Percentiles rank a stretch among this genome's conserved stretches.
Conservation (phyloP, 2,888 invertebrate genomes). For the Homarus gammarus region DNA sequence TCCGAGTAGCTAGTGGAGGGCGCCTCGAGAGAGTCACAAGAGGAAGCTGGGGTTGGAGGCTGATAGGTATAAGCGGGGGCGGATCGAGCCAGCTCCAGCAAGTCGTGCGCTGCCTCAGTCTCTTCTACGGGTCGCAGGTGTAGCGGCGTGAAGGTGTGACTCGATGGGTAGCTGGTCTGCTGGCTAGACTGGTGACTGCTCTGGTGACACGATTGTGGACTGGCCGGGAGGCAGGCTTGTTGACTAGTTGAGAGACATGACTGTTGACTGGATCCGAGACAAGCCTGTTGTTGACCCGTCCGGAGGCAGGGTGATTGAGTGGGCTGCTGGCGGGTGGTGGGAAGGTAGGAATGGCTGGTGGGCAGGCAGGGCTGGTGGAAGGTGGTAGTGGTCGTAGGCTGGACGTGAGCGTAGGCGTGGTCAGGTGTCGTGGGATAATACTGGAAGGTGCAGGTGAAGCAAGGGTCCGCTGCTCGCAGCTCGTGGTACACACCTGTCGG, state of each 20-base stretch:
- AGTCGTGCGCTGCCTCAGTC: constrained; percentile 91
- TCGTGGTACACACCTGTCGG: constrained; percentile 74
- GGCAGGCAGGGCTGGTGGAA: constrained; percentile 39
- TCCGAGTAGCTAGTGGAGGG: constrained; percentile 51
- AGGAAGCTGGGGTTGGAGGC: constrained; percentile 51
- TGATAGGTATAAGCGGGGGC: constrained; percentile 73
- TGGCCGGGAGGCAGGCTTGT: constrained; percentile 16
- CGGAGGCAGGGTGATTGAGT: constrained; percentile 17
- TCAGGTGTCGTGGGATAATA: constrained; percentile 75
- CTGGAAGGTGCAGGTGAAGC: constrained; percentile 70
- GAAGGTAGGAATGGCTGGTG: constrained; percentile 16
- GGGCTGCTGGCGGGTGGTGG: constrained; percentile 21
- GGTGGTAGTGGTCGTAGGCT: background rate
- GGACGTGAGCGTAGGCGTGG: constrained; percentile 67
- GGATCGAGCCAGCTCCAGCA: constrained; percentile 80
- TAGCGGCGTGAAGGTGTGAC: constrained; percentile 77
- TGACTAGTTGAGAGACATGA: constrained; percentile 29
- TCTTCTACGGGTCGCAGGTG: constrained; percentile 85
- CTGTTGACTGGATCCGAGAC: constrained; percentile 13
- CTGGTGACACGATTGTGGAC: constrained; percentile 12
- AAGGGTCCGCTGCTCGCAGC: constrained; percentile 65
- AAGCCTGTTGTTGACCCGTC: constrained; percentile 21
- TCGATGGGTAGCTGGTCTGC: background rate
- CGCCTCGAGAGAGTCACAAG: constrained; percentile 64
- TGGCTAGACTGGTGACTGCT: background rate